Percentiles rank a stretch among this genome's conserved stretches.
Evolutionary conservation across 2,797 vertebrate genomes (phyloP).

Genomic region (Rhyacichthys aspro): DNA sequence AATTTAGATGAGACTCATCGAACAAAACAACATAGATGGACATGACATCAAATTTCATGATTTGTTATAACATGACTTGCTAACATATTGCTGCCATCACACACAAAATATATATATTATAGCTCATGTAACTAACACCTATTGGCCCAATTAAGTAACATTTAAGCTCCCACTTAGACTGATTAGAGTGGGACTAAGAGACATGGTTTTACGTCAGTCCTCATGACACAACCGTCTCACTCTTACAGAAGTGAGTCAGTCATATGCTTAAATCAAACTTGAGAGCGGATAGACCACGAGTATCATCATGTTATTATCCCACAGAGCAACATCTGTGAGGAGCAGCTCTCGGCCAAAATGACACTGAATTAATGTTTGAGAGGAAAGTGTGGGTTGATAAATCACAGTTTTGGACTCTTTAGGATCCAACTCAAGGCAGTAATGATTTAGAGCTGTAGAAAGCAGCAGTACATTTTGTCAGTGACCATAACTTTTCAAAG

Average conservation of each 20-base stretch:
- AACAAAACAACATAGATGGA: conserved; percentile 11
- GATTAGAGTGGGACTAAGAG: conserved; percentile 6
- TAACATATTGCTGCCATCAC: too few species aligned
- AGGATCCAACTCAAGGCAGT: too few species aligned
- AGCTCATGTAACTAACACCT: background rate
- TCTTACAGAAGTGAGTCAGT: conserved; percentile 5
- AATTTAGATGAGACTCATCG: background rate
- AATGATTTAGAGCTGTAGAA: too few species aligned
- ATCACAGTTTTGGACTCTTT: background rate
- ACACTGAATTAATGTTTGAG: conserved; percentile 29
- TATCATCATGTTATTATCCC: conserved; percentile 35
- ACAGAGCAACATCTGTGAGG: conserved; percentile 41
- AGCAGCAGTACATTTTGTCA: too few species aligned
- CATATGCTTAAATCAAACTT: conserved; percentile 22
- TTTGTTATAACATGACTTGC: too few species aligned
- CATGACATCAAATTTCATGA: too few species aligned
- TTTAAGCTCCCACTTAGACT: conserved; percentile 3
- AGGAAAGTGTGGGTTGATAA: conserved; percentile 11
- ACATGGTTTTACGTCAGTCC: background rate
- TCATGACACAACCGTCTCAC: background rate
- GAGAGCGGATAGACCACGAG: conserved; percentile 19
- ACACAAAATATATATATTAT: background rate
- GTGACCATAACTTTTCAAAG: too few species aligned
- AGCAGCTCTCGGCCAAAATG: background rate
- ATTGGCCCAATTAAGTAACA: background rate